phyloP scores from a whole-genome alignment of 2,797 vertebrate species.

The Rhinoraja longicauda region DNA sequence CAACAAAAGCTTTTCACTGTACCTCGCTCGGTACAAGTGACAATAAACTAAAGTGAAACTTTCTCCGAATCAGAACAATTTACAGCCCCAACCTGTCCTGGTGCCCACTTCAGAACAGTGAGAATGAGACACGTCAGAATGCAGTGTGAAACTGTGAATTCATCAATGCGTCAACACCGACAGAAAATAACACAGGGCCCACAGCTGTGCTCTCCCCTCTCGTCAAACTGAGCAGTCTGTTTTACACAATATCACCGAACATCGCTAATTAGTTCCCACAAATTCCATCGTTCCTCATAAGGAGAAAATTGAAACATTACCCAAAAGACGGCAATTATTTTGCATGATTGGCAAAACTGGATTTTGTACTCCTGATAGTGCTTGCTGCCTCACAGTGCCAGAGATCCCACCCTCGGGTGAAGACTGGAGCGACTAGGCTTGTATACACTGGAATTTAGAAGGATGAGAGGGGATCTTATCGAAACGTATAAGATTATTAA shows the following conservation, averaged over 20 bases:
- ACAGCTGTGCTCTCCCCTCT: not conserved
- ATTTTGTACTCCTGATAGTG: not conserved
- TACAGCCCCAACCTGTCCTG: not conserved
- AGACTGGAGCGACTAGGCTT: no score
- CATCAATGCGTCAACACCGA: not conserved
- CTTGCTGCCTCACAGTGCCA: no score
- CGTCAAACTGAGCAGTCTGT: not conserved
- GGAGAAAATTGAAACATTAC: conserved; percentile 22
- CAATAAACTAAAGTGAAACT: no score
- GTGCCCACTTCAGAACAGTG: not conserved
- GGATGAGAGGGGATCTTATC: no score
- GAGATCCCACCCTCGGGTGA: no score
- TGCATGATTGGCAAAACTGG: not conserved
- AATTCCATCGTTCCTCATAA: not conserved
- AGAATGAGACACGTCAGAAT: not conserved
- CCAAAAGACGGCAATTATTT: conserved; percentile 40
- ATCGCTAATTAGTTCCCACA: not conserved
- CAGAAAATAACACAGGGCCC: not conserved
- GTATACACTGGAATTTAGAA: no score
- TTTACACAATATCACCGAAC: not conserved
- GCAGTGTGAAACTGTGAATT: not conserved
- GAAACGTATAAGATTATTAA: no score
- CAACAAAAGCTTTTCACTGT: no score
- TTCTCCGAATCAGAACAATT: not conserved
- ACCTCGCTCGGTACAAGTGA: no score